A percentile compares a stretch with the other conserved stretches of the same genome.
Conservation (phyloP, 2,888 invertebrate species). For the Hypercompe scribonia region DNA sequence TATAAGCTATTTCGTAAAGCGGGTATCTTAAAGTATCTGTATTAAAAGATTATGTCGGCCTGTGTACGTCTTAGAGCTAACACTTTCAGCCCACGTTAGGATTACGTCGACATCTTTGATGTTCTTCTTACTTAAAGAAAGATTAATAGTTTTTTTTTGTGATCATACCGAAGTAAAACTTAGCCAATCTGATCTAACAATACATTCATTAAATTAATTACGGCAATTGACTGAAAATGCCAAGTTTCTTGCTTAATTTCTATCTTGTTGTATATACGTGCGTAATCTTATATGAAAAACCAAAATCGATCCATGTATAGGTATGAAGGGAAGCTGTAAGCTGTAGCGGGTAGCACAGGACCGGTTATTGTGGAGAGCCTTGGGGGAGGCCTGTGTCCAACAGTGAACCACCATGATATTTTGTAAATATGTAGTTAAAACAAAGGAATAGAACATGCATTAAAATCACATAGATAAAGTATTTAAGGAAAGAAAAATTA, state of each 20-base stretch:
- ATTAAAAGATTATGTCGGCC: conserved; percentile 4
- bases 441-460: not conserved
- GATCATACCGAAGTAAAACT: not conserved
- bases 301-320: too few relatives aligned
- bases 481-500: not conserved
- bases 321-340: too few relatives aligned
- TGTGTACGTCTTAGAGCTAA: conserved; percentile 5
- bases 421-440: not conserved
- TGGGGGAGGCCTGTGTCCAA: too few relatives aligned
- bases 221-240: not conserved
- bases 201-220: not conserved
- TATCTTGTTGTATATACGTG: not conserved
- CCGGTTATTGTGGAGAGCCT: too few relatives aligned
- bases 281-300: too few relatives aligned
- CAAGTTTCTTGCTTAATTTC: not conserved
- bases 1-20: not conserved
- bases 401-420: not conserved
- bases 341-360: too few relatives aligned
- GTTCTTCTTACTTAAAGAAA: not conserved
- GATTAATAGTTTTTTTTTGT: not conserved
- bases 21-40: conserved; percentile 1
- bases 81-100: not conserved
- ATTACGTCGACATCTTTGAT: conserved; percentile 9
- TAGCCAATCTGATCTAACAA: not conserved
- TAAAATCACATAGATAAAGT: not conserved